A percentile compares a stretch with the other conserved stretches of the same genome.
phyloP scores from a whole-genome alignment of 2,113 vertebrate species.

The Mystacornis crossleyi region DNA sequence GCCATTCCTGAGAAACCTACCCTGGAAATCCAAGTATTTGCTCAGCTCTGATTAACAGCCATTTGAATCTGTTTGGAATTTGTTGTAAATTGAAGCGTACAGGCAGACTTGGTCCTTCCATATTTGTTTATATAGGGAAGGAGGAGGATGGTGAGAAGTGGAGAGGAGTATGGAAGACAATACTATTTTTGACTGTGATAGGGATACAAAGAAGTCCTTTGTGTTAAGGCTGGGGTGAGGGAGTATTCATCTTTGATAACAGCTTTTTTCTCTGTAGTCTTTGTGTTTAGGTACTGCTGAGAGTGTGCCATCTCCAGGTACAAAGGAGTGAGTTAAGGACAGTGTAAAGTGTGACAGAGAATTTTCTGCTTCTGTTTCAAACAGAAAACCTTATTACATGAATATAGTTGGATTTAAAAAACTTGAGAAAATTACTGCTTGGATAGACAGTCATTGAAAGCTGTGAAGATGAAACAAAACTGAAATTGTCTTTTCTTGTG shows the following conservation, averaged over 20 bases:
- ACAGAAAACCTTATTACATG: background rate
- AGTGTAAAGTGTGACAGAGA: background rate
- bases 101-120: background rate
- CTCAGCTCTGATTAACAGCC: background rate
- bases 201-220: background rate
- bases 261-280: background rate
- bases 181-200: background rate
- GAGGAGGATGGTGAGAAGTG: background rate
- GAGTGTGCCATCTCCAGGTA: background rate
- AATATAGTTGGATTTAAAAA: background rate
- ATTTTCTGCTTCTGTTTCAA: background rate
- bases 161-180: background rate
- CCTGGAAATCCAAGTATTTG: background rate
- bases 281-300: background rate
- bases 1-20: background rate
- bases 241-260: background rate
- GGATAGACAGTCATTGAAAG: background rate
- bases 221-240: background rate
- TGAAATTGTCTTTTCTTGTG: background rate
- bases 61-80: background rate
- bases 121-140: background rate
- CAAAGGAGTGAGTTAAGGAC: background rate
- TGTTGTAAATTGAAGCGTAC: background rate
- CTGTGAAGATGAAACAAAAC: background rate
- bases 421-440: background rate